Base-by-base conservation (phyloP, 2,797 vertebrate species). In the Chiroxiphia lanceolata region DNA sequence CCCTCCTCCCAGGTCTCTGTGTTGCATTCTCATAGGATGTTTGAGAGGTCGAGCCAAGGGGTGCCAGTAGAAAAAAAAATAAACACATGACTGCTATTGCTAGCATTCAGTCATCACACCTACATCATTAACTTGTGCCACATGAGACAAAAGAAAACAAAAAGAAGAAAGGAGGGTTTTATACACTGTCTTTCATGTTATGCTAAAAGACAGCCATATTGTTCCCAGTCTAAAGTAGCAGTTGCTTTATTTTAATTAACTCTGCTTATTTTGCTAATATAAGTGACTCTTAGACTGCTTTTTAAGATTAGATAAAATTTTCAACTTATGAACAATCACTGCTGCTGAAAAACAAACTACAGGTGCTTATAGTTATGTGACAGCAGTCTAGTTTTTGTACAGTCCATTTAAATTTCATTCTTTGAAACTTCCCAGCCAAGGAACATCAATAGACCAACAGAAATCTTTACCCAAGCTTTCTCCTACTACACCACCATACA, bases 21-120 rank as follows among this genome's bases (percentile, higher is more conserved):
- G 21, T 33, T 34, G 40, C 67, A 26, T 29, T 70, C 47, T 33
- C 25, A 38, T 1, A 33, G 17, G 18, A 59, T 31, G 18, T 13
- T 40, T 60, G 45, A 84, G 53, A 81, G 25, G 14, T 15, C 0
- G 1, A 88, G 40, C 27, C 40, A 84, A 77, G 33, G 17, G 31
- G 4, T 1, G 0, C 3, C 15, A 64, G 18, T 2, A 65, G 34
- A 57, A 60, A 36, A 45, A 64, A 60, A 54, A 53, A 26, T 0
- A 42, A 36, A 44, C 16, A 21, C 13, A 18, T 16, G n/a, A 48
- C 13, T 63, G 23, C 12, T 45, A 10, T 8, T 84, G 34, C 20
- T 42, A 87, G 17, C 47, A 51, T 51, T 4, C 18, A 61, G 33
- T 47, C 16, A 33, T 47, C 60, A 44, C 23, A 93, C 4, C 10